These are phyloP conservation scores for Glossophaga mutica DNA, from an alignment of 2,797 vertebrate species.

Conservation along the genomic window DNA sequence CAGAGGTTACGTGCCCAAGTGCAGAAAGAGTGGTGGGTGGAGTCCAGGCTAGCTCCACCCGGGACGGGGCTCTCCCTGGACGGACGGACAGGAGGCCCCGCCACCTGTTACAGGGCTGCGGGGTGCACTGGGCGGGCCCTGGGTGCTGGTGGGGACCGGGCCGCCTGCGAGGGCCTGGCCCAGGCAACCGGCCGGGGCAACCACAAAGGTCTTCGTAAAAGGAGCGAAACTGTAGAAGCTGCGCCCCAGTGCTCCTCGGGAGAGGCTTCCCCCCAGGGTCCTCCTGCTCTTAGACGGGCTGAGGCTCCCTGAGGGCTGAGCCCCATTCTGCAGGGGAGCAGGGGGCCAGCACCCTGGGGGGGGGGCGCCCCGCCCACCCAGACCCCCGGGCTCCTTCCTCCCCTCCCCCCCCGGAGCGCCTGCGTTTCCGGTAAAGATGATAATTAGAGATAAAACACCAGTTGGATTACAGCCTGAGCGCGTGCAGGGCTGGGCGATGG, in stretches of 20 bases:
- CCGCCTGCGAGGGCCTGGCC: neutral
- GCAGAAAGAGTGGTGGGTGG: fast-evolving
- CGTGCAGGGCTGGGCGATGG: slow-evolving; percentile 63
- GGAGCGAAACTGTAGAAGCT: too few species aligned
- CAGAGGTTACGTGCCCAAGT: neutral
- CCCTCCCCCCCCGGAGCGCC: neutral
- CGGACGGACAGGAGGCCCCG: neutral
- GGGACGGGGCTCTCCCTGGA: neutral
- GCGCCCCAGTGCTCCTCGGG: neutral
- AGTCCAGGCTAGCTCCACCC: neutral
- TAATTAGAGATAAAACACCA: slow-evolving; percentile 79
- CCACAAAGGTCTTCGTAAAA: neutral
- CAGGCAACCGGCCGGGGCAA: neutral
- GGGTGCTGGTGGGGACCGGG: fast-evolving
- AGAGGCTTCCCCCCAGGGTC: neutral
- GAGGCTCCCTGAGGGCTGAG: too few species aligned
- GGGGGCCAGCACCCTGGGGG: neutral
- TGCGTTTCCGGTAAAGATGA: slow-evolving; percentile 64
- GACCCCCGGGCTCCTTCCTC: neutral
- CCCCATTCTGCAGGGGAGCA: too few species aligned
- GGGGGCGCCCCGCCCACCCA: fast-evolving
- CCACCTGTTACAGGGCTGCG: neutral
- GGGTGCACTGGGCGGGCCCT: fast-evolving
- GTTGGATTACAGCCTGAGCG: slow-evolving; percentile 76
- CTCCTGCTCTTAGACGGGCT: neutral